Percentiles rank a stretch among this genome's conserved stretches.
Evolutionary conservation across 1,140 invertebrate genomes (phyloP).

Genomic region (Forficula auricularia): DNA sequence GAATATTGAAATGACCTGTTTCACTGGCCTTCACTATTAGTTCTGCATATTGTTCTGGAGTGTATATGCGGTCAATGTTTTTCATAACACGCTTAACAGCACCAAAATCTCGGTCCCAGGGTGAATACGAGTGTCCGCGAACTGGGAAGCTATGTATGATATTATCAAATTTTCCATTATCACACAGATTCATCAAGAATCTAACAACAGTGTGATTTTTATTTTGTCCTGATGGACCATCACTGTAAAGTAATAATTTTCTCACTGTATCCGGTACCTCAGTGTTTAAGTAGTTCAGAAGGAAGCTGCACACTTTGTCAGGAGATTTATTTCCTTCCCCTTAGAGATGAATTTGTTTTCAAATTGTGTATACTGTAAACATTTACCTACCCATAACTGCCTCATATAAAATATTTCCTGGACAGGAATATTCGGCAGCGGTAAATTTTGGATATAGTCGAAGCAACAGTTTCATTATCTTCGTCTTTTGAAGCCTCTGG

Average conservation of each 20-base stretch:
- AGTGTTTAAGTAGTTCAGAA: background rate
- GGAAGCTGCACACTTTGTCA: background rate
- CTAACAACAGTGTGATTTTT: conserved; percentile 12
- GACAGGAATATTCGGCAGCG: conserved; percentile 6
- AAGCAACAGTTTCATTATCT: conserved; percentile 1
- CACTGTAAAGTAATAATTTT: background rate
- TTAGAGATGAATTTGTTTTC: conserved; percentile 3
- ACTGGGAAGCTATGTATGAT: conserved; percentile 12
- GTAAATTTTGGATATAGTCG: conserved; percentile 8
- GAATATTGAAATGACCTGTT: conserved; percentile 1
- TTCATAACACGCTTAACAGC: conserved; percentile 1
- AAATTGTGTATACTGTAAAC: conserved; percentile 1
- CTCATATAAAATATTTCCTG: conserved; percentile 5
- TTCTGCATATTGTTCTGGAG: conserved; percentile 4
- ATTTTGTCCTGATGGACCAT: conserved; percentile 9
- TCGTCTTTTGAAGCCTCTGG: background rate
- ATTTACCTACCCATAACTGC: conserved; percentile 4
- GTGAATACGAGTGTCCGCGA: conserved; percentile 11
- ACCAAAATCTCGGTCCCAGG: conserved; percentile 7
- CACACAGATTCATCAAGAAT: conserved; percentile 9
- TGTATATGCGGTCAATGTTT: conserved; percentile 4
- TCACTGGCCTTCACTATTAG: conserved; percentile 5
- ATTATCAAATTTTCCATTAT: conserved; percentile 7
- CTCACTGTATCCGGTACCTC: background rate
- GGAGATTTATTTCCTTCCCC: background rate